Evolutionary conservation across 2,113 vertebrate species (phyloP).

Genomic region (Probosciger aterrimus): DNA sequence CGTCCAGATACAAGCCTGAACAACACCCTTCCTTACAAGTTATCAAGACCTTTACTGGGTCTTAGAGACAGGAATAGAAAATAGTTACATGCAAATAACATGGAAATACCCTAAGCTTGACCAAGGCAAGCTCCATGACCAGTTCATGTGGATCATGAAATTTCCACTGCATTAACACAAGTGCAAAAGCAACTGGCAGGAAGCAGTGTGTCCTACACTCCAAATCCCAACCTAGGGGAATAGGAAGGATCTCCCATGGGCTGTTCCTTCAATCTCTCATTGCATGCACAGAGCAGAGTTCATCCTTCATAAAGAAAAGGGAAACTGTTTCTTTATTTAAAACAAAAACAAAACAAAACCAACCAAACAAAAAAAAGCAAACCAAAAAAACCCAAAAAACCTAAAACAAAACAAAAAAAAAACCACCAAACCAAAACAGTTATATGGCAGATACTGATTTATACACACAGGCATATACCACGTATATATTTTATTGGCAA

Average conservation of each 20-base stretch:
- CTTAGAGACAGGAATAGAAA: background rate
- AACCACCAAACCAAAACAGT: background rate
- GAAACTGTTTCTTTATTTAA: background rate
- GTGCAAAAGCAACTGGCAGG: background rate
- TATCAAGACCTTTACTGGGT: background rate
- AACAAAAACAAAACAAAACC: background rate
- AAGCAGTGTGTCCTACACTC: background rate
- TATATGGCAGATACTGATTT: constrained; percentile 68
- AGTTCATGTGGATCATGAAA: fast-evolving
- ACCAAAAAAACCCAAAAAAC: background rate
- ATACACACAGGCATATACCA: background rate
- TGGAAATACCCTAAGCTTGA: background rate
- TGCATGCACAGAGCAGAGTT: background rate
- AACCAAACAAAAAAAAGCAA: background rate
- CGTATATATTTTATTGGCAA: constrained; percentile 69
- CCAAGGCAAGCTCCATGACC: background rate
- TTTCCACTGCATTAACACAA: background rate
- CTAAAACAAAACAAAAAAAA: background rate
- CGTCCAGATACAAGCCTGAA: background rate
- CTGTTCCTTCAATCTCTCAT: background rate
- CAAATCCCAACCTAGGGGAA: background rate
- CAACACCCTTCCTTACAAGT: background rate
- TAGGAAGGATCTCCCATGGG: background rate
- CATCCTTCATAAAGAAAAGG: background rate
- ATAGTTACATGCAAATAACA: background rate